These are phyloP conservation scores for Callaeas wilsoni DNA, from an alignment of 2,113 vertebrate genomes.

Conservation along the genomic window DNA sequence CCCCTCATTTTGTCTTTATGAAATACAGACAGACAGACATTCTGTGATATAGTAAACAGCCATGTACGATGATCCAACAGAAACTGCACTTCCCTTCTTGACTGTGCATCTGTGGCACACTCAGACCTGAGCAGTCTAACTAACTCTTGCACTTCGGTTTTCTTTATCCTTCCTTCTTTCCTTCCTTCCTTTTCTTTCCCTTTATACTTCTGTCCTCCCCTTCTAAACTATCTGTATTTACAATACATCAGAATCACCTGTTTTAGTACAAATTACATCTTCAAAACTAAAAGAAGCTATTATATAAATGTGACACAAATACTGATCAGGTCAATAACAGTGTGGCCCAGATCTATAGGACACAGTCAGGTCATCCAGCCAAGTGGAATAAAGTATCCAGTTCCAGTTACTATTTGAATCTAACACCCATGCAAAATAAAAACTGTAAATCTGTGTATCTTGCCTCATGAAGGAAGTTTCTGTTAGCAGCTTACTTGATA, in stretches of 20 bases:
- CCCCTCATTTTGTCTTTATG: neutral
- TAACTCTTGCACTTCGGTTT: neutral
- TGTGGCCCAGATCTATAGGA: accelerated
- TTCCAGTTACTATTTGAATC: neutral
- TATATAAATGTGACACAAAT: neutral
- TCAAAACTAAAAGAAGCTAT: neutral
- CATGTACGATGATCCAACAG: neutral
- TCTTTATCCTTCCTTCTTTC: neutral
- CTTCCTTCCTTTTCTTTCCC: neutral
- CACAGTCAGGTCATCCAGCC: neutral
- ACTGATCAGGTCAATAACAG: accelerated
- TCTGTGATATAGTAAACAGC: neutral
- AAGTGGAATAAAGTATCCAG: neutral
- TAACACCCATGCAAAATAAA: neutral
- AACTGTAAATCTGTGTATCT: neutral
- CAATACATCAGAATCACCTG: neutral
- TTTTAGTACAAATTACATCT: neutral
- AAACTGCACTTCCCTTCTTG: neutral
- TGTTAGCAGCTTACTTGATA: neutral
- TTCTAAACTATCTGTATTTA: neutral
- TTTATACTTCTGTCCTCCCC: neutral
- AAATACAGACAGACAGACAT: neutral
- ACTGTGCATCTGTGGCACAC: no score
- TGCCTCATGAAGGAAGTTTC: neutral
- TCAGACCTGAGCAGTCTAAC: neutral